These are phyloP conservation scores for Drosophila orena DNA, from an alignment of 1,140 invertebrate genomes.

Conservation along the genomic window DNA sequence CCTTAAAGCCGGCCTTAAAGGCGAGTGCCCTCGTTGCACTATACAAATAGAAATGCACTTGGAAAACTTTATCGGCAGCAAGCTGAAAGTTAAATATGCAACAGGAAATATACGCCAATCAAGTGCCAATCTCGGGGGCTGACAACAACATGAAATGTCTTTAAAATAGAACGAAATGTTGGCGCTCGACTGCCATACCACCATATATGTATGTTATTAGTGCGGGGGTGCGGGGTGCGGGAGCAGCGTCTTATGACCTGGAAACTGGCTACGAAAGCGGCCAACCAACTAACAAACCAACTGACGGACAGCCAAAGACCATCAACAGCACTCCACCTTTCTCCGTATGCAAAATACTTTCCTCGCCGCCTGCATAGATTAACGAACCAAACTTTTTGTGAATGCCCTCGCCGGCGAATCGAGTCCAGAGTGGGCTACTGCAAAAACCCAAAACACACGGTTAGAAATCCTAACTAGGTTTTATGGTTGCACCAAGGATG, in stretches of 20 bases:
- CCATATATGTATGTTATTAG: conserved; percentile 7
- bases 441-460: conserved; percentile 2
- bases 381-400: conserved; percentile 60
- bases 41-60: conserved; percentile 80
- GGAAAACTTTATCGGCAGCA: conserved; percentile 50
- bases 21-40: no score
- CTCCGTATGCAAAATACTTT: conserved; percentile 66
- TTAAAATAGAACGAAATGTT: conserved; percentile 82
- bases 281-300: conserved; percentile 60
- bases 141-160: conserved; percentile 76
- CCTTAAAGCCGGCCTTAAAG: background rate
- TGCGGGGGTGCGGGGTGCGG: background rate
- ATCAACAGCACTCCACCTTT: conserved; percentile 37
- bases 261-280: conserved; percentile 65
- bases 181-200: background rate
- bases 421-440: conserved; percentile 1
- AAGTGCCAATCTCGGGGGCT: conserved; percentile 77
- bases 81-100: conserved; percentile 80
- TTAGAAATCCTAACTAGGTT: background rate
- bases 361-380: conserved; percentile 68
- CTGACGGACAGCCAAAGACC: conserved; percentile 53
- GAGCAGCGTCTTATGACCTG: conserved; percentile 78
- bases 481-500: no score
- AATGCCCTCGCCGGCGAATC: conserved; percentile 6
- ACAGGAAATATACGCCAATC: conserved; percentile 84